Evolutionary conservation across 2,888 invertebrate species (phyloP), one percentile per base, ranked within the genome.

Genomic region (Osmoderma eremita): DNA sequence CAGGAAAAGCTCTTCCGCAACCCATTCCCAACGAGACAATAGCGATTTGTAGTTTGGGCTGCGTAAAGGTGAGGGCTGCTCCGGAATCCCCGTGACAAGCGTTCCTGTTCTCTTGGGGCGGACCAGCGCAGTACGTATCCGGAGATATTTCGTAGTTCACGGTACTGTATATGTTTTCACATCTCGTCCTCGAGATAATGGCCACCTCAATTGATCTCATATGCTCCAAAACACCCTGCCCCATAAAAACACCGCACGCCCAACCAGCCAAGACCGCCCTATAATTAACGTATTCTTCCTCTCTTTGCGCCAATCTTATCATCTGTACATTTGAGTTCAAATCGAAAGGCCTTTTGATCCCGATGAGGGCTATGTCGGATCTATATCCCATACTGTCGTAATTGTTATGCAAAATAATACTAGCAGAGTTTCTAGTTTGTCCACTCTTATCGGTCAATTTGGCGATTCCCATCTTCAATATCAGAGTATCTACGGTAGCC

Each of bases 31-130:
- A 58, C 13, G 58, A 22, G 3, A 58, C 45, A 10, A 58, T 8
- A 8, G 42, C 58, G 10, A 58, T 12, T 20, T 58, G 58, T 12
- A 58, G 8, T 4, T 18, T 20, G 1, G 54, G 39, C 1, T 30
- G 12, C 15, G 13, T 12, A 8, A 58, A 30, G 6, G 13, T 12
- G 12, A 58, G 45, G 10, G 58, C 45, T 0, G 58, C 58, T 6
- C 58, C 58, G 0, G 42, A 24, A 58, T 58, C 58, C 2, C 58
- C 58, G 8, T 45, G 42, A 15, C 58, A 58, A 2, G 58, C 42
- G 45, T 58, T 42, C n/a, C 15, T 58, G 1, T 13, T 10, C 0
- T 24, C 42, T 0, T 15, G 13, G 4, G 12, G 15, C n/a, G n/a
- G 18, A 1, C 42, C 24, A 5, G 58, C 58, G 13, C 58, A 58